Percentiles rank a stretch among this genome's conserved stretches.
These are phyloP conservation scores for Tokudaia muenninki DNA, from an alignment of 2,797 vertebrate species.

Conservation along the genomic window DNA sequence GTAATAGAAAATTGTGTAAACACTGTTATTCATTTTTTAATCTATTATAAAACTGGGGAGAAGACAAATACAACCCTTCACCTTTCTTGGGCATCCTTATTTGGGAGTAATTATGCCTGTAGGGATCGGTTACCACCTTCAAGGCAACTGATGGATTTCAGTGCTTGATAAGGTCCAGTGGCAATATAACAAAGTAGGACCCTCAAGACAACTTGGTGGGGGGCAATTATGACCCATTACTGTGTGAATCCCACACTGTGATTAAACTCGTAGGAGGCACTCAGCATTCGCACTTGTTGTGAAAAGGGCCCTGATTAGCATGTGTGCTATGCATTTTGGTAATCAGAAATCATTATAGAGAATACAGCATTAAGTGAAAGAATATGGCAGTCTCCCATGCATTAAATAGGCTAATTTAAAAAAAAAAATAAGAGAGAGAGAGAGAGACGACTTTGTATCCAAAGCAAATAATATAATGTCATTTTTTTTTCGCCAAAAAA, in stretches of 20 bases:
- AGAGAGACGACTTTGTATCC: constrained; percentile 68
- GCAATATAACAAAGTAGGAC: constrained; percentile 86
- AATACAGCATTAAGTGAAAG: constrained; percentile 86
- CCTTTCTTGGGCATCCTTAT: constrained; percentile 74
- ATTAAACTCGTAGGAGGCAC: constrained; percentile 89
- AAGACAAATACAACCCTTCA: constrained; percentile 73
- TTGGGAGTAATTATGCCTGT: constrained; percentile 81
- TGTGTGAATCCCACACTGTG: constrained; percentile 87
- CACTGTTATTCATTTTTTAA: constrained; percentile 79
- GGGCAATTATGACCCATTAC: constrained; percentile 89
- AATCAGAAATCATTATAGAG: constrained; percentile 89
- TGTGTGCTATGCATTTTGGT: constrained; percentile 88
- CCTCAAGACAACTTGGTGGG: constrained; percentile 85
- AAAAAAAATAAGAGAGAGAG: neutral
- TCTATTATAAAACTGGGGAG: constrained; percentile 77
- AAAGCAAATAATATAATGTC: constrained; percentile 71
- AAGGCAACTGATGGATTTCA: constrained; percentile 81
- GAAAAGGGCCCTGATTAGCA: constrained; percentile 89
- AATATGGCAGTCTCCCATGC: constrained; percentile 84
- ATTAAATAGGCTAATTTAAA: constrained; percentile 80
- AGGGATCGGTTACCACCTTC: constrained; percentile 80
- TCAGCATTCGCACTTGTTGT: constrained; percentile 86
- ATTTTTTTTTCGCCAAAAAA: constrained; percentile 52
- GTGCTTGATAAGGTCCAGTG: constrained; percentile 84
- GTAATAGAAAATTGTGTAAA: constrained; percentile 84